Conservation (phyloP, 2,113 vertebrate species). For the Paralichthys olivaceus region DNA sequence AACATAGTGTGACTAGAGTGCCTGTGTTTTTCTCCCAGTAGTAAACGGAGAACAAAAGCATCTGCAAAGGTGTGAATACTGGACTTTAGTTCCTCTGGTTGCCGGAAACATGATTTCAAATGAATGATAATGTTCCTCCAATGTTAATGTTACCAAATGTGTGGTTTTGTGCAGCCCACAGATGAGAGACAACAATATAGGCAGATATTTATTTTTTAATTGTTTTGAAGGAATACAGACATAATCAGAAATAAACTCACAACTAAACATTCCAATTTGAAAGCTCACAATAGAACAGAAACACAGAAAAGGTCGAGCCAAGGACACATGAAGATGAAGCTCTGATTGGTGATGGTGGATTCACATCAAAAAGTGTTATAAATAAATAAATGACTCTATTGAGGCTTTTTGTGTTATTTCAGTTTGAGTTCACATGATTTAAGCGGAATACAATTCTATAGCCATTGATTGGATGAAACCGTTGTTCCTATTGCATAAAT, state of each 20-base stretch:
- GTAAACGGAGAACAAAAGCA: no score
- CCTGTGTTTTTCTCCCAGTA: no score
- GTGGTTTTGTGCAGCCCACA: not conserved
- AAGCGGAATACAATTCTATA: not conserved
- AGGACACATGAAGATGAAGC: not conserved
- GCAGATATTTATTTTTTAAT: not conserved
- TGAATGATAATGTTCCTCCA: no score
- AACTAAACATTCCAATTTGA: not conserved
- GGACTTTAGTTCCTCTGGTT: no score
- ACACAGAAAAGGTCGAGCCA: not conserved
- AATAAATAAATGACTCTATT: not conserved
- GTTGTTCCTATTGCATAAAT: not conserved
- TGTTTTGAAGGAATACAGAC: not conserved
- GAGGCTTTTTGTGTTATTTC: not conserved
- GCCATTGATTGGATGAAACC: not conserved
- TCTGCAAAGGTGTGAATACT: no score
- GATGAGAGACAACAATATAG: not conserved
- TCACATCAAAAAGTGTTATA: not conserved
- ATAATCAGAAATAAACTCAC: not conserved
- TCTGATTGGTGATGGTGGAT: no score
- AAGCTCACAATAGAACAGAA: not conserved
- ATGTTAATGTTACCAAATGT: not conserved
- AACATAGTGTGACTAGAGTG: no score
- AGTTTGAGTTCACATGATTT: not conserved
- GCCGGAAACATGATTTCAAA: no score